These are phyloP conservation scores for Conomelus anceps DNA, from an alignment of 2,888 invertebrate species.

Conservation along the genomic window DNA sequence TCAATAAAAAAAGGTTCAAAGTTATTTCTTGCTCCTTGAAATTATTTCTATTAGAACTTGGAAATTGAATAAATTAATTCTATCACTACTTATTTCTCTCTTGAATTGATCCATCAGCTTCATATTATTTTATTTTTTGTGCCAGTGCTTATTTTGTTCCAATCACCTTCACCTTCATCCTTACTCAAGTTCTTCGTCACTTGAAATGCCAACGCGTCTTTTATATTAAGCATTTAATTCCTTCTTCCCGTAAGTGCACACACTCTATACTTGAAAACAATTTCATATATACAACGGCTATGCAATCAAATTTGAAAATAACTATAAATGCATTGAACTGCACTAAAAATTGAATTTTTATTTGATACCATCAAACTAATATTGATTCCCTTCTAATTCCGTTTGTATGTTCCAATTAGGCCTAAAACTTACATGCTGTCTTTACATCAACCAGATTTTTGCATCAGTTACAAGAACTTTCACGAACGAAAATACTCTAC, in stretches of 20 bases:
- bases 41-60: slow-evolving; percentile 12
- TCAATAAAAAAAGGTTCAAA: not conserved
- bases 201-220: not conserved
- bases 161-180: slow-evolving; percentile 8
- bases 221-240: too few relatives aligned
- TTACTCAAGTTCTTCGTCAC: slow-evolving; percentile 21
- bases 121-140: slow-evolving; percentile 12
- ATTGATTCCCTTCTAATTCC: too few relatives aligned
- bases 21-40: slow-evolving; percentile 15
- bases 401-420: too few relatives aligned
- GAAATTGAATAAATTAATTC: not conserved
- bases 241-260: not conserved
- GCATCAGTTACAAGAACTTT: too few relatives aligned
- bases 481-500: too few relatives aligned
- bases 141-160: slow-evolving; percentile 30
- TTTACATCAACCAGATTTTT: too few relatives aligned
- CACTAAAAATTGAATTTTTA: too few relatives aligned
- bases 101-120: not conserved
- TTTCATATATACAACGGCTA: too few relatives aligned
- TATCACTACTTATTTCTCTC: not conserved
- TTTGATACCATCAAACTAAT: too few relatives aligned
- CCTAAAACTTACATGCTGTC: too few relatives aligned
- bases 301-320: too few relatives aligned
- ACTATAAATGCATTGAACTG: too few relatives aligned
- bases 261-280: not conserved